Conservation (phyloP, 2,113 vertebrate genomes). For the Catagonus wagneri region DNA sequence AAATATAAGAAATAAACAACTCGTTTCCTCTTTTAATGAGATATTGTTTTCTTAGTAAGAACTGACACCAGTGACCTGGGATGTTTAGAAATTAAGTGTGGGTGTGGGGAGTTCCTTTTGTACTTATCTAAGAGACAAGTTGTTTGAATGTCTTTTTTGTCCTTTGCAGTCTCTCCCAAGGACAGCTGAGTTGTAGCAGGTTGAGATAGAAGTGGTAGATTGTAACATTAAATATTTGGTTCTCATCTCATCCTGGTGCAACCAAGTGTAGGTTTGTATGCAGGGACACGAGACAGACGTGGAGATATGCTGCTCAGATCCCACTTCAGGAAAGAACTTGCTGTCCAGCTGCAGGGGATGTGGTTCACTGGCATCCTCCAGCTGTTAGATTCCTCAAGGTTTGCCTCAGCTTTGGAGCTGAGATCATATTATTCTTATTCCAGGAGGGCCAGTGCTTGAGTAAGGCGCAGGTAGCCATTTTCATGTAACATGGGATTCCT, state of each 20-base stretch:
- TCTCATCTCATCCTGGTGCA: neutral
- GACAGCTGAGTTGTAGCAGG: neutral
- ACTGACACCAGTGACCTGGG: neutral
- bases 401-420: neutral
- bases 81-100: neutral
- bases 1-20: neutral
- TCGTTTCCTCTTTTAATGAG: neutral
- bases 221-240: neutral
- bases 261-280: neutral
- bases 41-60: constrained; percentile 24
- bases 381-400: neutral
- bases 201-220: neutral
- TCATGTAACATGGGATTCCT: neutral
- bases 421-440: neutral
- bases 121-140: neutral
- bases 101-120: neutral
- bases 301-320: neutral
- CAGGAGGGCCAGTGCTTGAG: neutral
- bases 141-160: neutral
- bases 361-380: neutral
- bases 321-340: neutral
- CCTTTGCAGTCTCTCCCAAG: neutral
- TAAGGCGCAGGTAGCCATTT: neutral
- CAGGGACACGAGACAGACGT: neutral
- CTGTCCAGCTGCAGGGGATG: neutral